These are phyloP conservation scores for Embidobia sp. DNA, from an alignment of 2,888 invertebrate species.

Conservation along the genomic window DNA sequence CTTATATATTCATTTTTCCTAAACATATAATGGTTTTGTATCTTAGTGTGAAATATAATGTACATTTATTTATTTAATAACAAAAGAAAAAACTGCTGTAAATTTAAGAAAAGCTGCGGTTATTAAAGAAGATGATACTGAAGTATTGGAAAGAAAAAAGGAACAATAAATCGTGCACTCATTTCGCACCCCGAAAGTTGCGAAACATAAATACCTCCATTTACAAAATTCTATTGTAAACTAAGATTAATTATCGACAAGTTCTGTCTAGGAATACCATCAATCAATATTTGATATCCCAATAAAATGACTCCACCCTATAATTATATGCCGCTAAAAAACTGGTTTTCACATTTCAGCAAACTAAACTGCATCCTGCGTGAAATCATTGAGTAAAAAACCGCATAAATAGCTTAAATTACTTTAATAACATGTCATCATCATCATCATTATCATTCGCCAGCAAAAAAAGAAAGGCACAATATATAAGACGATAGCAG, in stretches of 20 bases:
- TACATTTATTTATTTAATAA: too few relatives aligned
- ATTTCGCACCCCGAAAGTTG: too few relatives aligned
- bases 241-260: constrained; percentile 22
- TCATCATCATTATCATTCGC: constrained; percentile 20
- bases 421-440: constrained; percentile 50
- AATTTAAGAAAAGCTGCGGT: too few relatives aligned
- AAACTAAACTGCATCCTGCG: constrained; percentile 47
- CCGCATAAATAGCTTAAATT: constrained; percentile 40
- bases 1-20: too few relatives aligned
- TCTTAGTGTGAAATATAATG: too few relatives aligned
- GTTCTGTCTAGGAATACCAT: constrained; percentile 21
- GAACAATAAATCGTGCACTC: too few relatives aligned
- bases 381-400: constrained; percentile 49
- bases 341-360: constrained; percentile 37
- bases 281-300: constrained; percentile 35
- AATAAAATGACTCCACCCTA: constrained; percentile 24
- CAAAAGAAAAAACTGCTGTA: too few relatives aligned
- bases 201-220: not conserved
- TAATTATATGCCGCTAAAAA: constrained; percentile 27
- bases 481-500: constrained; percentile 17
- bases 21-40: too few relatives aligned
- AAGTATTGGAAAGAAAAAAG: too few relatives aligned
- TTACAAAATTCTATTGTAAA: constrained; percentile 9
- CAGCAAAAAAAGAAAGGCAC: constrained; percentile 23
- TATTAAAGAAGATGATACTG: too few relatives aligned